Evolutionary conservation across 2,797 vertebrate species (phyloP).

Genomic region (Pseudopleuronectes americanus): DNA sequence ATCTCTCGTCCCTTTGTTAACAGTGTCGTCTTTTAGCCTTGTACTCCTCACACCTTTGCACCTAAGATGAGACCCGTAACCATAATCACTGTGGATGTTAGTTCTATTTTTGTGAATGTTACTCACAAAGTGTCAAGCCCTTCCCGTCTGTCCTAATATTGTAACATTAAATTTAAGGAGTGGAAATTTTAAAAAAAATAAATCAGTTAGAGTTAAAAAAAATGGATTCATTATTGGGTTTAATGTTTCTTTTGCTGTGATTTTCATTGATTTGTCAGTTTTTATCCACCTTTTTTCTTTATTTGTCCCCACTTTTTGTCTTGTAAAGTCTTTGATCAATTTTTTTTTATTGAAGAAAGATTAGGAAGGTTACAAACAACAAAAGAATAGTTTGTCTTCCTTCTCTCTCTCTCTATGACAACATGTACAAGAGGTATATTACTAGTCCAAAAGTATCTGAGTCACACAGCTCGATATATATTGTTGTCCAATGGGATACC

Average conservation of each 20-base stretch:
- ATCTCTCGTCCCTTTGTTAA: conserved; percentile 77
- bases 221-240: conserved; percentile 70
- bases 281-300: conserved; percentile 70
- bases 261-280: conserved; percentile 74
- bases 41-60: conserved; percentile 81
- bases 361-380: conserved; percentile 73
- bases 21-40: conserved; percentile 80
- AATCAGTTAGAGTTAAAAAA: conserved; percentile 66
- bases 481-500: conserved; percentile 83
- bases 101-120: conserved; percentile 90
- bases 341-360: conserved; percentile 86
- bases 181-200: conserved; percentile 61
- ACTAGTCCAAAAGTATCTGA: conserved; percentile 78
- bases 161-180: conserved; percentile 74
- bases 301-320: conserved; percentile 78
- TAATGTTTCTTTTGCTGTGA: conserved; percentile 81
- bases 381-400: conserved; percentile 60
- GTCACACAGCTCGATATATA: conserved; percentile 79
- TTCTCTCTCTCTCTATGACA: conserved; percentile 74
- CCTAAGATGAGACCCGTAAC: conserved; percentile 84
- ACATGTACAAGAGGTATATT: conserved; percentile 81
- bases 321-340: conserved; percentile 88
- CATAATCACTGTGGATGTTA: conserved; percentile 90
- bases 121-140: conserved; percentile 85
- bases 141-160: conserved; percentile 79